Percentiles rank a stretch among this genome's conserved stretches.
Evolutionary conservation across 2,888 invertebrate genomes (phyloP).

Genomic region (Tetragnatha montana): DNA sequence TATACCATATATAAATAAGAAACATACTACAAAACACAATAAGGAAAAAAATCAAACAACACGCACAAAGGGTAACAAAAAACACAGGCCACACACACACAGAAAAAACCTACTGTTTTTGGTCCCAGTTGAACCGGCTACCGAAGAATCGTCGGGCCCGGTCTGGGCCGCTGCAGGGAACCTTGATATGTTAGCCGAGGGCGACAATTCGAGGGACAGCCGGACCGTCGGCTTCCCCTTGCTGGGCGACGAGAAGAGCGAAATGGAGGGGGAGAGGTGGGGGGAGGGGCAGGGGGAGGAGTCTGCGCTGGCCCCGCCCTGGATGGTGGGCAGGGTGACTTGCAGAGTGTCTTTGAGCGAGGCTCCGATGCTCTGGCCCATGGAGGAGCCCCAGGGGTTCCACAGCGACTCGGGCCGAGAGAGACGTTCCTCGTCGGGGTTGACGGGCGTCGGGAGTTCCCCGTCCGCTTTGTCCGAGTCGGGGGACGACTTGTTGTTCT

Average conservation of each 20-base stretch:
- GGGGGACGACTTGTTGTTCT: slow-evolving; percentile 42
- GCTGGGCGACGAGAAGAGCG: slow-evolving; percentile 77
- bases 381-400: slow-evolving; percentile 70
- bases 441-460: slow-evolving; percentile 23
- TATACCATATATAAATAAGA: too few species aligned
- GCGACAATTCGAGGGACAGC: slow-evolving; percentile 34
- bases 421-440: slow-evolving; percentile 56
- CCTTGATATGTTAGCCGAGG: slow-evolving; percentile 57
- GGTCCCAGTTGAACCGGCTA: slow-evolving; percentile 59
- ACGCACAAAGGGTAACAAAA: too few species aligned
- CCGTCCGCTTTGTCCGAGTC: slow-evolving; percentile 64
- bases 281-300: slow-evolving; percentile 71
- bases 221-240: slow-evolving; percentile 41
- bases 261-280: slow-evolving; percentile 65
- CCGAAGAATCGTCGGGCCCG: slow-evolving; percentile 38
- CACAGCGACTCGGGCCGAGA: slow-evolving; percentile 56
- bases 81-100: too few species aligned
- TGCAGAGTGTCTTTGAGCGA: slow-evolving; percentile 69
- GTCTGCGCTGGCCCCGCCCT: slow-evolving; percentile 71
- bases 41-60: neutral
- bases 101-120: slow-evolving; percentile 58
- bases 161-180: slow-evolving; percentile 18
- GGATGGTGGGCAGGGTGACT: slow-evolving; percentile 70
- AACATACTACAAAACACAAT: neutral
- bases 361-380: slow-evolving; percentile 71